Base-by-base conservation (phyloP, 2,797 vertebrate species). In the Tokudaia tokunoshimensis region DNA sequence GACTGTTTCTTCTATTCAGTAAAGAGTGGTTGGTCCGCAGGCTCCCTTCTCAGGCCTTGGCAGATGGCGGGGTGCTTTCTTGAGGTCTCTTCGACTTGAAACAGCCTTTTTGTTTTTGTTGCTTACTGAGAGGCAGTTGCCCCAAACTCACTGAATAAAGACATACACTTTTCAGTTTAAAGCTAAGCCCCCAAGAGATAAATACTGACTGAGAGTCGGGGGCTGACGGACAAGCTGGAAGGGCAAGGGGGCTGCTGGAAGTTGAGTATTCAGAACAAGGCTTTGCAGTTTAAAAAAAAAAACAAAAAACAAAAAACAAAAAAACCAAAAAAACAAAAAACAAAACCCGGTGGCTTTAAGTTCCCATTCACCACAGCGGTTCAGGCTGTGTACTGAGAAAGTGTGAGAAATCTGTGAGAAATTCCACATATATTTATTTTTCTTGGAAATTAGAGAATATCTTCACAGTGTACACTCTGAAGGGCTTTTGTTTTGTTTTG, bases 361-460 rank as follows among this genome's bases (percentile, higher is more conserved):
- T 97, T 98, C 97, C 80, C 96, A 81, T 97, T 98, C 95, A 97
- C 63, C 95, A 91, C 84, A 80, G 96, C 50, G 13, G 96, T 98
- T 98, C 84, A 97, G 97, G 57, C 93, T 97, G 81, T 96, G 92
- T 29, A 97, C 93, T 96, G 96, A 98, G 93, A 96, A 97, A 98
- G 96, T 94, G 80, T 57, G 94, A 97, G 92, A 96, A 93, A 98
- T 97, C 84, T 98, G 93, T 94, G 96, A 98, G 97, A 98, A 97
- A 97, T 98, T 96, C 94, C 37, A 61, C 29, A 95, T 95, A 97
- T 98, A 95, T 98, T 98, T 98, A 95, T 98, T 98, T 98, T 97
- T 98, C 97, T 97, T 97, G 94, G 97, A 98, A 98, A 98, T 97
- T 96, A 98, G 90, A 98, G 96, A 93, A 97, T 98, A 93, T 98